Conservation (phyloP, 2,113 vertebrate genomes). For the Albula goreensis region DNA sequence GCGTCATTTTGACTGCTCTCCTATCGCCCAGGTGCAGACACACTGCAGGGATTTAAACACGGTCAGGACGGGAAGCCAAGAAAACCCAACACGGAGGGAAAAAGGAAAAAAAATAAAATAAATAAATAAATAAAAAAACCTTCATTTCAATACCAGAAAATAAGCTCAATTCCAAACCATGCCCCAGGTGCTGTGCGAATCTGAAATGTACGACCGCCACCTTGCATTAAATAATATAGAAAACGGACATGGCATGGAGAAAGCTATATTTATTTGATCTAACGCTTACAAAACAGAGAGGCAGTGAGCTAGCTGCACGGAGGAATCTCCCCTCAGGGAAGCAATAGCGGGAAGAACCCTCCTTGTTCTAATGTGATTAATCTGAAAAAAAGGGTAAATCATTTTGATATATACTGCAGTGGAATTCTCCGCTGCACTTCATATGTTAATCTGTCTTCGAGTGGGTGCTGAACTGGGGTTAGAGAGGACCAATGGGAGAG, state of each 20-base stretch:
- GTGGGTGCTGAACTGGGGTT: background rate
- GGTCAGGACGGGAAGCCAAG: background rate
- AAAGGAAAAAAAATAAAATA: no score
- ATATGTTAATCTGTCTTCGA: background rate
- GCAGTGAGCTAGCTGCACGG: background rate
- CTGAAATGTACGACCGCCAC: background rate
- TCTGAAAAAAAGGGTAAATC: background rate
- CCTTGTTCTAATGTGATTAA: background rate
- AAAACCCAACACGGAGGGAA: background rate
- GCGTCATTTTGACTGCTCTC: background rate
- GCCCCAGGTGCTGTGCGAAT: conserved; percentile 6
- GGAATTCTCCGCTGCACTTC: background rate
- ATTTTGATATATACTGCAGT: background rate
- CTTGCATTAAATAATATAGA: background rate
- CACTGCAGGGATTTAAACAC: background rate
- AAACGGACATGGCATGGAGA: background rate
- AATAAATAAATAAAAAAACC: background rate
- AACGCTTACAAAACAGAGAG: background rate
- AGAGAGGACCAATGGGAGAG: background rate
- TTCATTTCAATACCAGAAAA: background rate
- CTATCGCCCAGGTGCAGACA: background rate
- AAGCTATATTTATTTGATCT: background rate
- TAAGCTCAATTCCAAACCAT: background rate
- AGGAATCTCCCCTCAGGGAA: background rate
- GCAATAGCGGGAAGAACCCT: background rate